Evolutionary conservation across 2,888 invertebrate genomes (phyloP), one percentile per base, ranked within the genome.

Genomic region (Tribolium freemani): DNA sequence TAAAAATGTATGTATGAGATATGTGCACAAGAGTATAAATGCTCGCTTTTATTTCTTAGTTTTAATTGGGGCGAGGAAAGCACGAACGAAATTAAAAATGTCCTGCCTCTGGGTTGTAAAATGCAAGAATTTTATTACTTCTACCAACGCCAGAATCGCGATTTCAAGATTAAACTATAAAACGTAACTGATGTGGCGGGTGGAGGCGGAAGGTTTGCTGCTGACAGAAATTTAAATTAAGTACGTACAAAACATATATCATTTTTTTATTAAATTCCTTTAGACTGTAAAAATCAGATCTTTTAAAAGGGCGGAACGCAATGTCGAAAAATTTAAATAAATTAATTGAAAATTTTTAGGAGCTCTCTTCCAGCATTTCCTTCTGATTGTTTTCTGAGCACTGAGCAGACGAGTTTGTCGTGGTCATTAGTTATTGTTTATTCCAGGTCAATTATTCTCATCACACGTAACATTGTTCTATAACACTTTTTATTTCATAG

Each of bases 11-110:
- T 46, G 54, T 45, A 56, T 69, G 61, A 60, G 61, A 60, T 46
- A 69, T 67, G 26, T 53, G 30, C 26, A 21, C 38, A 38, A 38
- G 20, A 21, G 21, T 57, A 38, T 60, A 60, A 60, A 30, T 45
- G 69, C 54, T 48, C 21, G 53, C 30, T 69, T 69, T 69, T 69
- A 69, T 69, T 69, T 60, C 69, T 69, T 69, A 69, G 53, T 60
- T 69, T 69, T 51, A 54, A 61, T 44, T 11, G 60, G 21, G 30
- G 13, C 9, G 38, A 45, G 48, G 46, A 53, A 51, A 38, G 10
- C 64, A n/a, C 11, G 50, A 16, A 13, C 38, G 21, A 56, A 68
- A 68, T 68, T 68, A 58, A 68, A 64, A 64, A 68, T 31, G 50
- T 68, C 31, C 58, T 54, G 48, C 31, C 45, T 54, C 20, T 53